A percentile compares a stretch with the other conserved stretches of the same genome.
Conservation (phyloP, 2,113 vertebrate species). For the Setophaga coronata region DNA sequence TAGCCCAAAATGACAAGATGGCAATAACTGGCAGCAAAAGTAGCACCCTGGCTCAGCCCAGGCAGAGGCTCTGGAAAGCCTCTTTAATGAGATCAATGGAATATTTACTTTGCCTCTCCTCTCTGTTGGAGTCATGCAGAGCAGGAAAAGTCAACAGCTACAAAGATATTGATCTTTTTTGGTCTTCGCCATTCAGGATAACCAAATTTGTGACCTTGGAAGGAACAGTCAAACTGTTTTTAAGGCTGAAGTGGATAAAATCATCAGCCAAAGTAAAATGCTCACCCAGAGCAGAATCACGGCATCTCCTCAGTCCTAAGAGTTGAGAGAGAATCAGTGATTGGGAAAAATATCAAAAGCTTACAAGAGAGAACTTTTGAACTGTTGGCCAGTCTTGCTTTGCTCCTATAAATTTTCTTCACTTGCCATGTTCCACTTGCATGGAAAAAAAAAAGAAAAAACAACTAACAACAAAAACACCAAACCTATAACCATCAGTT, state of each 20-base stretch:
- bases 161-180: neutral
- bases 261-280: neutral
- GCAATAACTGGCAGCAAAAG: neutral
- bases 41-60: neutral
- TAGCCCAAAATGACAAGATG: neutral
- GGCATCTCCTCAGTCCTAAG: neutral
- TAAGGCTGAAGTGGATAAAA: neutral
- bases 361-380: constrained; percentile 13
- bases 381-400: neutral
- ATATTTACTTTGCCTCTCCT: neutral
- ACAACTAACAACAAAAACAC: neutral
- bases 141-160: neutral
- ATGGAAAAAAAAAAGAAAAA: neutral
- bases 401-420: constrained; percentile 29
- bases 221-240: neutral
- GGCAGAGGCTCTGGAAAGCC: neutral
- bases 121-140: neutral
- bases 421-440: constrained; percentile 29
- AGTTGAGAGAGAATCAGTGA: neutral
- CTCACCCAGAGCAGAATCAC: neutral
- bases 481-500: constrained; percentile 77
- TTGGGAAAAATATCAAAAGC: neutral
- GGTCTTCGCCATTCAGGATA: neutral
- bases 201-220: neutral
- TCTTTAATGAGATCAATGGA: neutral